Evolutionary conservation across 23 tunicate genomes (phyloP).

Genomic region (Diplosoma virens): DNA sequence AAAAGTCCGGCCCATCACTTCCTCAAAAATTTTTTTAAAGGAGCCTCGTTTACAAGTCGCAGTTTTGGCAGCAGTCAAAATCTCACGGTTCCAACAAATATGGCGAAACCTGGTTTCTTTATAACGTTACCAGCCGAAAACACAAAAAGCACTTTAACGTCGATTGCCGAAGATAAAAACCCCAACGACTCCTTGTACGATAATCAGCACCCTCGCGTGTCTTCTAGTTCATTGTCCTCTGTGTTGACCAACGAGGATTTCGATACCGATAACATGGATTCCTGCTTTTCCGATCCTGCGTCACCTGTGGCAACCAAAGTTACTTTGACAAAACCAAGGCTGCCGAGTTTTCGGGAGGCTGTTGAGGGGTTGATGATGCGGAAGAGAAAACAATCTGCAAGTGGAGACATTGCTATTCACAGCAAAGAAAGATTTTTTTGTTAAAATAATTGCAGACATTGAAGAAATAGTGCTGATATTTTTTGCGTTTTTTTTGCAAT

Average conservation of each 20-base stretch:
- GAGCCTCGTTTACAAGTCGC: neutral
- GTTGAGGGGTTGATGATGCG: slow-evolving; percentile 34
- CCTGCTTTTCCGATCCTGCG: slow-evolving; percentile 20
- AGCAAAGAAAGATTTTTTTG: slow-evolving; percentile 15
- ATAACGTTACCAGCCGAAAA: neutral
- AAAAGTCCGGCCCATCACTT: slow-evolving; percentile 30
- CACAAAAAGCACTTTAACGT: neutral
- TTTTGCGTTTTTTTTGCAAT: neutral
- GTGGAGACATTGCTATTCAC: neutral
- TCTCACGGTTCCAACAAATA: neutral
- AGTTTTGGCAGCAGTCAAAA: slow-evolving; percentile 13
- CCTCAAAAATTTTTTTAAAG: slow-evolving; percentile 26
- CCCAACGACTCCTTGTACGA: neutral
- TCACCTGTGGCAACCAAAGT: slow-evolving; percentile 14
- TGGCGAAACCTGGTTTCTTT: neutral
- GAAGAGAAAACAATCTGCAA: slow-evolving; percentile 16
- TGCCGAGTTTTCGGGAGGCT: slow-evolving; percentile 42
- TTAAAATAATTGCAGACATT: neutral
- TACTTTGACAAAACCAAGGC: slow-evolving; percentile 4
- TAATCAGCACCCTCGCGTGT: too few relatives aligned
- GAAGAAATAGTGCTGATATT: neutral
- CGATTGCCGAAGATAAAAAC: neutral
- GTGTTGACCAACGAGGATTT: slow-evolving; percentile 12
- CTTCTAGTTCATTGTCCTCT: slow-evolving; percentile 26
- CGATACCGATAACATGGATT: neutral